These are phyloP conservation scores for Epizoanthus illoricatus DNA, from an alignment of 92 coral and sea anemone species.

Conservation along the genomic window DNA sequence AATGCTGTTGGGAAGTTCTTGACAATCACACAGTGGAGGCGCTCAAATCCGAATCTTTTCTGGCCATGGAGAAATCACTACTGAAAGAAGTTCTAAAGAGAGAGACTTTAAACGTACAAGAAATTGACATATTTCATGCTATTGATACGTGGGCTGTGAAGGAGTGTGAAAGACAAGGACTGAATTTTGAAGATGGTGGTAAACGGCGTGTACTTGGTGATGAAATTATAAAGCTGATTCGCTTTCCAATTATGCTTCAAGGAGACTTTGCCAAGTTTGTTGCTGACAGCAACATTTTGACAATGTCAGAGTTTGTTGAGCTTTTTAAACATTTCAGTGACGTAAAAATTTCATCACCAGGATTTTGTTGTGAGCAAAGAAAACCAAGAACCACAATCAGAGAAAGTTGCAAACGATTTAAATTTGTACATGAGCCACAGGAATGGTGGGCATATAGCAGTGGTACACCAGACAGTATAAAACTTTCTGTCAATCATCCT, in stretches of 20 bases:
- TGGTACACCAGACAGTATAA: constrained; percentile 18
- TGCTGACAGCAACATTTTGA: constrained; percentile 27
- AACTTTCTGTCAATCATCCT: constrained; percentile 33
- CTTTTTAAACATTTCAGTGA: constrained; percentile 18
- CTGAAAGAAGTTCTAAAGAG: constrained; percentile 23
- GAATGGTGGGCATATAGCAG: constrained; percentile 10
- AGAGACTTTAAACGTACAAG: constrained; percentile 18
- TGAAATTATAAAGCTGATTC: constrained; percentile 42
- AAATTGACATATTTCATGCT: constrained; percentile 38
- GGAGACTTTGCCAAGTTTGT: constrained; percentile 46
- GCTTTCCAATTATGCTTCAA: constrained; percentile 48
- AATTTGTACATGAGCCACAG: constrained; percentile 1
- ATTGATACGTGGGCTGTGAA: constrained; percentile 37
- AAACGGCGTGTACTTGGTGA: constrained; percentile 46
- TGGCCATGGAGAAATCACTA: constrained; percentile 16
- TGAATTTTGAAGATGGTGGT: neutral
- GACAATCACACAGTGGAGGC: constrained; percentile 45
- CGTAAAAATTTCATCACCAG: neutral
- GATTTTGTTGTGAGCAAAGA: constrained; percentile 6
- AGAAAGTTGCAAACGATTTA: constrained; percentile 8
- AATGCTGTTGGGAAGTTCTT: constrained; percentile 42
- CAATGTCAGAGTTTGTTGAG: constrained; percentile 21
- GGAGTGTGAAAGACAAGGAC: constrained; percentile 35
- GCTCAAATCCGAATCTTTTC: constrained; percentile 7
- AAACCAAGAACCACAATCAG: neutral